A percentile compares a stretch with the other conserved stretches of the same genome.
These are phyloP conservation scores for Byasa hedistus DNA, from an alignment of 2,888 invertebrate genomes.

Conservation along the genomic window DNA sequence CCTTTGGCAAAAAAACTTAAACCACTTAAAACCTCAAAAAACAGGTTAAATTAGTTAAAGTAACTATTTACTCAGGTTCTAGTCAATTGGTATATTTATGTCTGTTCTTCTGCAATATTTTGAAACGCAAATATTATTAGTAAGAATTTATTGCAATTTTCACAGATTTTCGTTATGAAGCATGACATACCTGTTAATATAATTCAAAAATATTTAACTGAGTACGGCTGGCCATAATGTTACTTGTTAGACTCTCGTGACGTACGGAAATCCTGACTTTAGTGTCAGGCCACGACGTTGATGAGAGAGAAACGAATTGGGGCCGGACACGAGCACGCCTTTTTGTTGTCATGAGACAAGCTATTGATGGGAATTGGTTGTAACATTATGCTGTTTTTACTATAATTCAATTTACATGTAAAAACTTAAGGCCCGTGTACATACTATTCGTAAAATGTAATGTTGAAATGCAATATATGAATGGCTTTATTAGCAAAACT, in stretches of 20 bases:
- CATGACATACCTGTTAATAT: too few species aligned
- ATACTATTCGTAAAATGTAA: not conserved
- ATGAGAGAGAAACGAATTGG: slow-evolving; percentile 10
- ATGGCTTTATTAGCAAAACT: too few species aligned
- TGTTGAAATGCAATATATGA: too few species aligned
- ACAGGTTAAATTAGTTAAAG: too few species aligned
- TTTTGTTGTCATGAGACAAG: slow-evolving; percentile 8
- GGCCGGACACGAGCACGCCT: slow-evolving; percentile 12
- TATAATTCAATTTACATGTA: not conserved
- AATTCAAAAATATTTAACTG: not conserved
- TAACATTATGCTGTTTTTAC: not conserved
- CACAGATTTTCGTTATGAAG: too few species aligned
- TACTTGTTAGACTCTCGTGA: not conserved
- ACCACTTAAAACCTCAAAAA: too few species aligned
- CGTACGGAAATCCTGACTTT: slow-evolving; percentile 6
- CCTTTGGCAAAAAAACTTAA: too few species aligned
- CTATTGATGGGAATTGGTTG: not conserved
- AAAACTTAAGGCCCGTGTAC: not conserved
- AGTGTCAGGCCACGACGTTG: slow-evolving; percentile 8
- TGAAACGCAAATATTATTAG: too few species aligned
- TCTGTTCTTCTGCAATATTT: not conserved
- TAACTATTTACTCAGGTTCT: too few species aligned
- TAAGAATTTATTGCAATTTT: too few species aligned
- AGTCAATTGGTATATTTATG: too few species aligned
- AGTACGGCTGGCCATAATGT: not conserved